Base-by-base conservation (phyloP, 2,888 invertebrate species). In the Melanophora roralis region DNA sequence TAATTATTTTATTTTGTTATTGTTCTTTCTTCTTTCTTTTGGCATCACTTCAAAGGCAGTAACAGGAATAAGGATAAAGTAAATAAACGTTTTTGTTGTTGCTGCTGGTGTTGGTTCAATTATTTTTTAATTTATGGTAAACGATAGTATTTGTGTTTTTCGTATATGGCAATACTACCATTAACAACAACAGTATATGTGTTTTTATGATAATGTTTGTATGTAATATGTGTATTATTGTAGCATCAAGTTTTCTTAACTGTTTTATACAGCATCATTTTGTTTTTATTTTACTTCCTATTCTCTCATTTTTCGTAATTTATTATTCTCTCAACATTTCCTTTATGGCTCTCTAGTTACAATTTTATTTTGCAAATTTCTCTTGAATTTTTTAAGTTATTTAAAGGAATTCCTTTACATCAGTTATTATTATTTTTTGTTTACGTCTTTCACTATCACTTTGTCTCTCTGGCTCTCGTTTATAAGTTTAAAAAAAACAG, bases 91-190 rank as follows among this genome's bases (percentile, higher is more conserved):
- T 21, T 49, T 62, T 75, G 19, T 14, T 27, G 38, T 21, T 21
- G 59, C 55, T 75, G 19, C 12, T 27, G 27, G 4, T 27, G 59
- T 62, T 75, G 19, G n/a, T 65, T 36, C 55, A 62, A 32, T 47
- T 49, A 21, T 64, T 64, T 55, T 57, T 69, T 49, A 43, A 69
- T 49, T 40, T 62, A 69, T 62, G 76, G 11, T 16, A 64, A n/a
- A 51, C 21, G 60, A 36, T 53, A 74, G 47, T 47, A 27, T 57
- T 68, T 55, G 45, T 21, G 19, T 47, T 19, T 40, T 40, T 53
- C 21, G n/a, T 62, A 40, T 45, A 47, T 68, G 36, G 23, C 45
- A 53, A 62, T 72, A 23, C 34, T 40, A 32, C 34, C 36, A 38
- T 36, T 53, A 34, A 19, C 23, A 27, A 47, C 21, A 23, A 32